Percentiles rank a stretch among this genome's conserved stretches.
Evolutionary conservation across 2,888 invertebrate species (phyloP).

Genomic region (Strigamia maritima): DNA sequence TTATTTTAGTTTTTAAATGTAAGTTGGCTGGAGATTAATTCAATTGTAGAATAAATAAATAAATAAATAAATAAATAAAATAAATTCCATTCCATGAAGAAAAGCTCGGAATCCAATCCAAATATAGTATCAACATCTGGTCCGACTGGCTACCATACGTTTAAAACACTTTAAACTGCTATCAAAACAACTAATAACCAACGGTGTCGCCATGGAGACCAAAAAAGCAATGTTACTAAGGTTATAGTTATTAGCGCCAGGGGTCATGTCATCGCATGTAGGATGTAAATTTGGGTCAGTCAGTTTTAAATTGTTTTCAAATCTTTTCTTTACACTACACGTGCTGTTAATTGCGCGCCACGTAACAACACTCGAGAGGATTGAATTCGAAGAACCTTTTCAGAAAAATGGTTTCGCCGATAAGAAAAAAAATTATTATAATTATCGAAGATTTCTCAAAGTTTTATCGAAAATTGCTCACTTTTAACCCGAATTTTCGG

Average conservation of each 20-base stretch:
- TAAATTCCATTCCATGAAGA: background rate
- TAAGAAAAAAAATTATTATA: background rate
- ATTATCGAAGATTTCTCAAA: background rate
- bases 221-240: no score
- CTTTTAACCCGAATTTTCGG: background rate
- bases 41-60: background rate
- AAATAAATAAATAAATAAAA: background rate
- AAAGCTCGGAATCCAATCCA: background rate
- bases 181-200: background rate
- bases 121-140: conserved; percentile 3
- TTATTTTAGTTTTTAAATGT: no score
- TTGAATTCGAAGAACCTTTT: background rate
- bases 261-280: background rate
- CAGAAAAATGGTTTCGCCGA: background rate
- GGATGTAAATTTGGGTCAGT: background rate
- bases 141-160: background rate
- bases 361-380: background rate
- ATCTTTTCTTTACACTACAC: background rate
- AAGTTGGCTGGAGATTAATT: background rate
- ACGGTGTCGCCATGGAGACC: no score
- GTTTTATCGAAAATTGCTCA: background rate
- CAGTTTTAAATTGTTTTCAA: background rate
- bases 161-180: background rate
- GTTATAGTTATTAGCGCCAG: background rate
- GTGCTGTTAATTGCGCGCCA: background rate